Conservation (phyloP, 2,113 vertebrate genomes). For the Sylvicapra grimmia region DNA sequence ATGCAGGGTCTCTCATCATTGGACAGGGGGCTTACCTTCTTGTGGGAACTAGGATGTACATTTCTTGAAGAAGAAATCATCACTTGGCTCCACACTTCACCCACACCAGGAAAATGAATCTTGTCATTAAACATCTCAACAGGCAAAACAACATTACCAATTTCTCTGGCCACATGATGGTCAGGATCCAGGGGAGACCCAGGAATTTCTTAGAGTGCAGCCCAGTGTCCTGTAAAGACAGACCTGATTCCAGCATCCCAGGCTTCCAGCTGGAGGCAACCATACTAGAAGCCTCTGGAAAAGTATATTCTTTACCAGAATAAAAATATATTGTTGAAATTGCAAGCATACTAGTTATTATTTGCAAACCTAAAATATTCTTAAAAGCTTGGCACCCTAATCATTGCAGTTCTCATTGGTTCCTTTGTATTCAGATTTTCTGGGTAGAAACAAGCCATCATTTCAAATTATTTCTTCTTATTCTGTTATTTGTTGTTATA, state of each 20-base stretch:
- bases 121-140: neutral
- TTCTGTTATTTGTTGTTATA: neutral
- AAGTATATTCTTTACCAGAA: neutral
- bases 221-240: neutral
- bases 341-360: neutral
- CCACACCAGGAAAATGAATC: neutral
- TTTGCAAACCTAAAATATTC: neutral
- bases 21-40: neutral
- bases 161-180: neutral
- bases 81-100: fast-evolving
- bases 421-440: neutral
- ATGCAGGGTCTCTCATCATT: neutral
- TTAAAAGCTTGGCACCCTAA: neutral
- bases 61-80: neutral
- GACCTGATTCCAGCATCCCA: neutral
- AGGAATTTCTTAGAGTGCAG: neutral
- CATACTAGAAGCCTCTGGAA: neutral
- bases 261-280: neutral
- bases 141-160: neutral
- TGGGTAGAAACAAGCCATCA: neutral
- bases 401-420: neutral
- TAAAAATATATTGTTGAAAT: neutral
- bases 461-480: neutral
- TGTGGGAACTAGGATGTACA: neutral
- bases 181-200: neutral